Evolutionary conservation across 2,113 vertebrate genomes (phyloP).

Genomic region (Hiodon alosoides): DNA sequence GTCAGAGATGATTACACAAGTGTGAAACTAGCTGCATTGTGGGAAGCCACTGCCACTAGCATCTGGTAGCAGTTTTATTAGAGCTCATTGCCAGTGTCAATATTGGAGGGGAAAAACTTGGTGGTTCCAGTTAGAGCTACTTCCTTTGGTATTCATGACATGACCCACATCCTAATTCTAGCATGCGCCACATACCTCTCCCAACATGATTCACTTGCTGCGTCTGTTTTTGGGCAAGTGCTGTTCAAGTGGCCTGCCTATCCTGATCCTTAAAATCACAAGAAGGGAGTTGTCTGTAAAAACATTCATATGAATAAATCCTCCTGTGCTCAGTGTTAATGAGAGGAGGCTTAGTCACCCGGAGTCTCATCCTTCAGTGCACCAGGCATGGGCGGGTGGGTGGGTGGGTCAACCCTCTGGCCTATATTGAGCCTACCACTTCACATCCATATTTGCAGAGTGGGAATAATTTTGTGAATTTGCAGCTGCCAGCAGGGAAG

Average conservation of each 20-base stretch:
- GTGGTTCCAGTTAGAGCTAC: constrained; percentile 1
- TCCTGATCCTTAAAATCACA: constrained; percentile 15
- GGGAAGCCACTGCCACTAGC: neutral
- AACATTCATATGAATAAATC: no score
- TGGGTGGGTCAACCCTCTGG: neutral
- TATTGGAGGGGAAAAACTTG: neutral
- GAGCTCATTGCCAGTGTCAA: neutral
- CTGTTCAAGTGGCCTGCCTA: constrained; percentile 22
- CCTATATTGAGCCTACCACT: constrained; percentile 21
- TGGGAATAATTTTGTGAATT: constrained; percentile 25
- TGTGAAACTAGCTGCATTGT: neutral
- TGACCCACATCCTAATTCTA: constrained; percentile 16
- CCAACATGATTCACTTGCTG: neutral
- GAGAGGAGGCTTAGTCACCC: neutral
- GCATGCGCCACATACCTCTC: neutral
- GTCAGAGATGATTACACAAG: neutral
- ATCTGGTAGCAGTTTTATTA: neutral
- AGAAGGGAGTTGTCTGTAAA: no score
- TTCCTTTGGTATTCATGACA: constrained; percentile 12
- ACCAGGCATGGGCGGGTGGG: no score
- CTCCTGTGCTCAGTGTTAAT: neutral
- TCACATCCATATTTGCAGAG: constrained; percentile 19
- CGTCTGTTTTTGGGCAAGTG: constrained; percentile 28
- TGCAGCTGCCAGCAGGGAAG: neutral
- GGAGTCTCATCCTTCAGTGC: neutral